Evolutionary conservation across 2,888 invertebrate species (phyloP).

Genomic region (Halictus ligatus): DNA sequence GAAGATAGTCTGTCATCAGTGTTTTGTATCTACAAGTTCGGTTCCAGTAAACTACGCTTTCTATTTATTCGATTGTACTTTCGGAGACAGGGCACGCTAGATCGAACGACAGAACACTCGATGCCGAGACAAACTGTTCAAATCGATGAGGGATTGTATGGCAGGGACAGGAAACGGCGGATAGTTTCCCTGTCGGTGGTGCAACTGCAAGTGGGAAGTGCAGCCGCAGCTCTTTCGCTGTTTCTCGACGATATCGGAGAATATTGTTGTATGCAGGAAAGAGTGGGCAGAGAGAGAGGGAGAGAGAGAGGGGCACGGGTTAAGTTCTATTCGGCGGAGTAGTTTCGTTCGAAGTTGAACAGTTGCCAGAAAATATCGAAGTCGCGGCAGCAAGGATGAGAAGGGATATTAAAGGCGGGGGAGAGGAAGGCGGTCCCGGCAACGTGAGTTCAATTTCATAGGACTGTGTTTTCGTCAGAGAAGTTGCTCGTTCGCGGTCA

Average conservation of each 20-base stretch:
- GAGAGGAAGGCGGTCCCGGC: not conserved
- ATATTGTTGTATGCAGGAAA: constrained; percentile 4
- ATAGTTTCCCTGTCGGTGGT: not conserved
- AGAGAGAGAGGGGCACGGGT: not conserved
- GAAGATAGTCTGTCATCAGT: too few species aligned
- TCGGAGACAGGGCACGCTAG: not conserved
- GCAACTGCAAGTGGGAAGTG: not conserved
- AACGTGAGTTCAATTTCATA: constrained; percentile 6
- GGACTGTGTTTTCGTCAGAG: constrained; percentile 10
- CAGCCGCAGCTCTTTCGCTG: constrained; percentile 4
- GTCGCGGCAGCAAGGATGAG: not conserved
- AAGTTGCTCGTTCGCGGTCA: not conserved
- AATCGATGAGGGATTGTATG: not conserved
- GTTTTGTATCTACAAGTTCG: too few species aligned
- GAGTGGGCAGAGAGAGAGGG: not conserved
- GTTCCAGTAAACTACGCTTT: not conserved
- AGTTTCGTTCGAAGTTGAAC: constrained; percentile 16
- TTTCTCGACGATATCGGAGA: constrained; percentile 3
- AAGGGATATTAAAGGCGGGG: constrained; percentile 21
- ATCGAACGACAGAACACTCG: not conserved
- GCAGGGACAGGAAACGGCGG: not conserved
- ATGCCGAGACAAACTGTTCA: not conserved
- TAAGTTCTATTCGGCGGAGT: not conserved
- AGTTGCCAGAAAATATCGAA: constrained; percentile 28
- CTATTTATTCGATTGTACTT: not conserved